These are phyloP conservation scores for Entomyzon cyanotis DNA, from an alignment of 2,113 vertebrate genomes.

Conservation along the genomic window DNA sequence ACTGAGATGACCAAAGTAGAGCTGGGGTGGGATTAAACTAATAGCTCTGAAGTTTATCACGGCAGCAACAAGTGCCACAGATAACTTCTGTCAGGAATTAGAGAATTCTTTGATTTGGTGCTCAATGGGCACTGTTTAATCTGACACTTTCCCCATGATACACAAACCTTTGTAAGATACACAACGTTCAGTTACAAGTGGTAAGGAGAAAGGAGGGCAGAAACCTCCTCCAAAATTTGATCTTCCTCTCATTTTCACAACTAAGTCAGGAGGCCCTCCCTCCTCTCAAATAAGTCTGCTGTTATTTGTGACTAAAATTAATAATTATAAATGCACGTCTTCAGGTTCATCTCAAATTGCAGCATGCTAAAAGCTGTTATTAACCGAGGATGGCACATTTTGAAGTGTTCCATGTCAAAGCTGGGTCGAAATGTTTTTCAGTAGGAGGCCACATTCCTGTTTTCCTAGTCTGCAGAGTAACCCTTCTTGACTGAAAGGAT, in stretches of 20 bases:
- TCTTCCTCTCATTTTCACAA: neutral
- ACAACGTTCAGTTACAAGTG: neutral
- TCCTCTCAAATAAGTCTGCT: neutral
- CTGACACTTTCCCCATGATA: neutral
- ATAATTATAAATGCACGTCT: neutral
- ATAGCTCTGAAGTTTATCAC: neutral
- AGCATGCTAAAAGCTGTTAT: neutral
- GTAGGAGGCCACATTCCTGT: neutral
- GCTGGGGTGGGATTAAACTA: neutral
- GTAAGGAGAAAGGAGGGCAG: neutral
- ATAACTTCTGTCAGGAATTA: neutral
- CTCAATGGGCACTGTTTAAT: neutral
- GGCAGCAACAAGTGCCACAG: neutral
- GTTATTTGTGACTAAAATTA: neutral
- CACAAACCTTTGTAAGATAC: neutral
- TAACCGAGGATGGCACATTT: neutral
- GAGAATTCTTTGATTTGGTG: neutral
- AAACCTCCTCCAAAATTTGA: neutral
- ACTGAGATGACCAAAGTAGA: neutral
- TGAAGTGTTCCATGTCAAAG: neutral
- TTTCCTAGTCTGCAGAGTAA: neutral
- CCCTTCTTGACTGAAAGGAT: neutral
- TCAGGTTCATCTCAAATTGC: neutral
- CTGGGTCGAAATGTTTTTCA: neutral
- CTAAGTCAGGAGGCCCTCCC: neutral